Evolutionary conservation across 2,888 invertebrate genomes (phyloP).

Genomic region (Himalopsyche tibetana): DNA sequence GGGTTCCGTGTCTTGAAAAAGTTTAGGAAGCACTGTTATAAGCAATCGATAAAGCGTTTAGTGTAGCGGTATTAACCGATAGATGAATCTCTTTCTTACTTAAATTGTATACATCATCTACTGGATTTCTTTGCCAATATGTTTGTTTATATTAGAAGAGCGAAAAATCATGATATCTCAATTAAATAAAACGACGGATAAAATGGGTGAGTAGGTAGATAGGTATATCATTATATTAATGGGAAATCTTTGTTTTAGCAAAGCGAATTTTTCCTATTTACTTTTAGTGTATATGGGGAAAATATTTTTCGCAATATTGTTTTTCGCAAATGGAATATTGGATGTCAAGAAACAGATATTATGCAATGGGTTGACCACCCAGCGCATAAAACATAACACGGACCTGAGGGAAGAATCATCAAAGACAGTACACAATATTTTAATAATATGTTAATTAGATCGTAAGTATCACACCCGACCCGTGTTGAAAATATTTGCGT

Average conservation of each 20-base stretch:
- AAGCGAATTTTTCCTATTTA: constrained; percentile 10
- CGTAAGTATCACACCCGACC: no score
- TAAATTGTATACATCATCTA: no score
- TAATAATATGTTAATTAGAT: no score
- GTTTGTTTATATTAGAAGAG: no score
- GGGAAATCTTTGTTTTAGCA: constrained; percentile 34
- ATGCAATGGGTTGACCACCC: constrained; percentile 17
- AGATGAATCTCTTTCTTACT: no score
- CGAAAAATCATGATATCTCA: neutral
- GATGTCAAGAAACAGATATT: constrained; percentile 36
- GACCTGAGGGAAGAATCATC: neutral
- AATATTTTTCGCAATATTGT: constrained; percentile 36
- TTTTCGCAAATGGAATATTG: constrained; percentile 48
- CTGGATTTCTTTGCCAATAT: no score
- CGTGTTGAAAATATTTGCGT: no score
- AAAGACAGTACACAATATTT: neutral
- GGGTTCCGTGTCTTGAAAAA: no score
- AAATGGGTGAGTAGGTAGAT: neutral
- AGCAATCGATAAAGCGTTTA: no score
- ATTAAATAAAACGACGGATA: neutral
- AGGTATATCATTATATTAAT: constrained; percentile 11
- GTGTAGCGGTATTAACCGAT: no score
- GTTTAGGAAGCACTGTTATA: no score
- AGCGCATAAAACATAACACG: neutral
- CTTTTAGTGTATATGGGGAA: constrained; percentile 4